phyloP scores from a whole-genome alignment of 2,113 vertebrate species.

The Hippoglossus stenolepis region DNA sequence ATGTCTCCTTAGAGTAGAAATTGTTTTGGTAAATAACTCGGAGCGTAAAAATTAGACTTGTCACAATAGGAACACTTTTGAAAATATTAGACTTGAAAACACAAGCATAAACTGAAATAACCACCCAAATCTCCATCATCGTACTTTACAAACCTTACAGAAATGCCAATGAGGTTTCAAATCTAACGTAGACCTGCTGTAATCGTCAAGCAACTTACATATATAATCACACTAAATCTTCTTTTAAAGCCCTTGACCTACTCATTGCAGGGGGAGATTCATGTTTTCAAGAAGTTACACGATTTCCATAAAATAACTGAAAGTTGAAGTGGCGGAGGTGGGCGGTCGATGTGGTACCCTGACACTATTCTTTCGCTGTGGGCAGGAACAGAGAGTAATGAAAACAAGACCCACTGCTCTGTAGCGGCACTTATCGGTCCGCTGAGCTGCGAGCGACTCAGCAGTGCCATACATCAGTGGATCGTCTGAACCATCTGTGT shows the following conservation, averaged over 20 bases:
- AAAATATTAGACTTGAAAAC: too few species aligned
- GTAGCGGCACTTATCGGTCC: conserved; percentile 34
- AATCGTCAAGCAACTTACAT: not conserved
- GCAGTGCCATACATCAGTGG: conserved; percentile 46
- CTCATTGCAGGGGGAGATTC: not conserved
- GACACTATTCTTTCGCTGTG: conserved; percentile 11
- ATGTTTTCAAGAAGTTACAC: not conserved
- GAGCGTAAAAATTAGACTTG: too few species aligned
- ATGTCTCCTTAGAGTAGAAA: too few species aligned
- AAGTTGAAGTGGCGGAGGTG: not conserved
- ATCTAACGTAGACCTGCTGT: not conserved
- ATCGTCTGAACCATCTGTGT: conserved; percentile 57
- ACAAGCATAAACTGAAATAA: not conserved
- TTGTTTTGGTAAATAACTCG: too few species aligned
- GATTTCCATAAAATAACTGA: conserved; percentile 24
- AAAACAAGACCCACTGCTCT: conserved; percentile 32
- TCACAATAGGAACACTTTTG: too few species aligned
- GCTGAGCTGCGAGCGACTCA: conserved; percentile 47
- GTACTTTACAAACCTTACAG: not conserved
- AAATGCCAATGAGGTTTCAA: too few species aligned
- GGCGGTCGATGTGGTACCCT: not conserved
- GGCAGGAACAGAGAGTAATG: conserved; percentile 19
- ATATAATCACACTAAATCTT: not conserved
- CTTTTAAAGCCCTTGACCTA: not conserved
- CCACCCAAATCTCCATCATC: too few species aligned